A percentile compares a stretch with the other conserved stretches of the same genome.
These are phyloP conservation scores for Scotopteryx bipunctaria DNA, from an alignment of 2,888 invertebrate species.

Conservation along the genomic window DNA sequence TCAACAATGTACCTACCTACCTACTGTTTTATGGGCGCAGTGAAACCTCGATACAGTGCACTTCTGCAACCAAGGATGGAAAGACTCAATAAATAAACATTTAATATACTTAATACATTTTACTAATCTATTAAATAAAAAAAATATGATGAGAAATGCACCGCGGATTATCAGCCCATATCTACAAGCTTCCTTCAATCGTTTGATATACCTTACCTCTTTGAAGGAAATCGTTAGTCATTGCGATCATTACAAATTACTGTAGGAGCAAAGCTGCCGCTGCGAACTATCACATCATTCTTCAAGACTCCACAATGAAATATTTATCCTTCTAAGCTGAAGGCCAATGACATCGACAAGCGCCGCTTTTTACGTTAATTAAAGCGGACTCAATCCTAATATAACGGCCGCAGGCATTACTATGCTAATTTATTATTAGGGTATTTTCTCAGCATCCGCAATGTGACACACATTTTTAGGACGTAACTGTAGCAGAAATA, in stretches of 20 bases:
- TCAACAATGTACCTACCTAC: conserved; percentile 6
- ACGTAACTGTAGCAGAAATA: conserved; percentile 80
- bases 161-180: background rate
- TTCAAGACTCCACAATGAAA: conserved; percentile 40
- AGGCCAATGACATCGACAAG: conserved; percentile 74
- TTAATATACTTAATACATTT: no score
- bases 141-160: background rate
- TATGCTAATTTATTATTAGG: conserved; percentile 82
- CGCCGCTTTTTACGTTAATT: conserved; percentile 74
- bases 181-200: conserved; percentile 9
- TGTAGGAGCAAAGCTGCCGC: conserved; percentile 23
- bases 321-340: conserved; percentile 46
- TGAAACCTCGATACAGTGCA: background rate
- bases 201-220: conserved; percentile 20
- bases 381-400: conserved; percentile 74
- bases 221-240: conserved; percentile 20
- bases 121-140: background rate
- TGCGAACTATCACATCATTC: conserved; percentile 27
- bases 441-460: conserved; percentile 79
- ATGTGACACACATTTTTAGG: conserved; percentile 79
- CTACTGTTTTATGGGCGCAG: no score
- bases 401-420: conserved; percentile 78
- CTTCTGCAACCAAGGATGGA: background rate
- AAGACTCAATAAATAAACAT: no score
- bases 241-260: conserved; percentile 16